phyloP scores from a whole-genome alignment of 2,888 invertebrate species.

The Dusona sp. region DNA sequence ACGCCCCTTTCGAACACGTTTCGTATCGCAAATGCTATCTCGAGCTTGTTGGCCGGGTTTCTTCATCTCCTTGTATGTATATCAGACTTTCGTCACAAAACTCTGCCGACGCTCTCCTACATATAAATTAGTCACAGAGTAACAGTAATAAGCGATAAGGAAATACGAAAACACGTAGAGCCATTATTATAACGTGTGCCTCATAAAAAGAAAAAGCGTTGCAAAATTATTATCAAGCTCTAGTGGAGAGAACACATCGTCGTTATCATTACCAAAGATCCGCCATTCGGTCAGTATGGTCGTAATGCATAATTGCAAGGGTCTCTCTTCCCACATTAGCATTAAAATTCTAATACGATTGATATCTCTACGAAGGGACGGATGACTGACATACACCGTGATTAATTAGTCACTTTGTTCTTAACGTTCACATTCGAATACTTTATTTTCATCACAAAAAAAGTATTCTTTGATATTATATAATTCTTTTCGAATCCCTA shows the following conservation, averaged over 20 bases:
- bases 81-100: slow-evolving; percentile 31
- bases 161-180: slow-evolving; percentile 68
- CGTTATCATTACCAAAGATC: slow-evolving; percentile 56
- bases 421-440: slow-evolving; percentile 34
- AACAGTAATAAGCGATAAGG: slow-evolving; percentile 71
- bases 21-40: slow-evolving; percentile 66
- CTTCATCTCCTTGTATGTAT: slow-evolving; percentile 30
- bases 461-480: not conserved
- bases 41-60: slow-evolving; percentile 55
- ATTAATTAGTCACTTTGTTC: slow-evolving; percentile 70
- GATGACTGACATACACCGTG: slow-evolving; percentile 38
- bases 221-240: slow-evolving; percentile 62
- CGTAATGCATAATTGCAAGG: slow-evolving; percentile 31
- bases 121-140: slow-evolving; percentile 76
- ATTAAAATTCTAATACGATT: slow-evolving; percentile 63
- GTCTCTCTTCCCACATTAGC: slow-evolving; percentile 16
- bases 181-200: slow-evolving; percentile 35
- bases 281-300: slow-evolving; percentile 48
- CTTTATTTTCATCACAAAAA: slow-evolving; percentile 30
- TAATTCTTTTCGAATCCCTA: not conserved
- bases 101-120: slow-evolving; percentile 23
- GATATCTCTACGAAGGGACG: slow-evolving; percentile 60
- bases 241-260: not conserved
- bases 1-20: slow-evolving; percentile 81
- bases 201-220: slow-evolving; percentile 49